A percentile compares a stretch with the other conserved stretches of the same genome.
Conservation (phyloP, 2,888 invertebrate genomes). For the Drosophila neotestacea region DNA sequence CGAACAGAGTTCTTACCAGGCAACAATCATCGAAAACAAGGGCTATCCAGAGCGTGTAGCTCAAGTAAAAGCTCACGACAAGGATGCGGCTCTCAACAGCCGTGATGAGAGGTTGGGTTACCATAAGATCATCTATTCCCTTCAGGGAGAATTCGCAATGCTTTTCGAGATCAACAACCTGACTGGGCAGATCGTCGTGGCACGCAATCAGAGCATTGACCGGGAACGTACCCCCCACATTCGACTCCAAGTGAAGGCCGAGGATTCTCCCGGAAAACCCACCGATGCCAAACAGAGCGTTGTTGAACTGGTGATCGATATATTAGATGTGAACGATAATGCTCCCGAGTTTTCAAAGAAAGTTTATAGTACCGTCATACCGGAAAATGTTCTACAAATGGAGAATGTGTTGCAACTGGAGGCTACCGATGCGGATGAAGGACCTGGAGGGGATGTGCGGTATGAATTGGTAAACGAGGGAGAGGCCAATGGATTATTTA, state of each 20-base stretch:
- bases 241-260: slow-evolving; percentile 90
- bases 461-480: slow-evolving; percentile 91
- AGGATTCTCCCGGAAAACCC: slow-evolving; percentile 90
- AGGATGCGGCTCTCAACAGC: slow-evolving; percentile 88
- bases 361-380: slow-evolving; percentile 90
- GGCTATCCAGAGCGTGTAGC: slow-evolving; percentile 89
- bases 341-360: slow-evolving; percentile 89
- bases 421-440: slow-evolving; percentile 92
- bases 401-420: slow-evolving; percentile 89
- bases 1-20: slow-evolving; percentile 89
- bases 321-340: slow-evolving; percentile 92
- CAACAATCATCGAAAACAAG: slow-evolving; percentile 90
- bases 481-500: slow-evolving; percentile 90
- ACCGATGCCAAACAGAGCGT: slow-evolving; percentile 89
- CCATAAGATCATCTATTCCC: slow-evolving; percentile 89
- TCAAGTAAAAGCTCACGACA: slow-evolving; percentile 90
- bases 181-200: slow-evolving; percentile 89
- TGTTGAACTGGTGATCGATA: slow-evolving; percentile 89
- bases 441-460: slow-evolving; percentile 89
- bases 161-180: slow-evolving; percentile 90
- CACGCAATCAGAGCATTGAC: slow-evolving; percentile 89
- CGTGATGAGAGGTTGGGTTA: slow-evolving; percentile 88
- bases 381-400: slow-evolving; percentile 89
- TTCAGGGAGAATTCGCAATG: slow-evolving; percentile 91
- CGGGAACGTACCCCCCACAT: slow-evolving; percentile 90